A percentile compares a stretch with the other conserved stretches of the same genome.
phyloP scores from a whole-genome alignment of 2,113 vertebrate genomes.

The Lophochroa leadbeateri region DNA sequence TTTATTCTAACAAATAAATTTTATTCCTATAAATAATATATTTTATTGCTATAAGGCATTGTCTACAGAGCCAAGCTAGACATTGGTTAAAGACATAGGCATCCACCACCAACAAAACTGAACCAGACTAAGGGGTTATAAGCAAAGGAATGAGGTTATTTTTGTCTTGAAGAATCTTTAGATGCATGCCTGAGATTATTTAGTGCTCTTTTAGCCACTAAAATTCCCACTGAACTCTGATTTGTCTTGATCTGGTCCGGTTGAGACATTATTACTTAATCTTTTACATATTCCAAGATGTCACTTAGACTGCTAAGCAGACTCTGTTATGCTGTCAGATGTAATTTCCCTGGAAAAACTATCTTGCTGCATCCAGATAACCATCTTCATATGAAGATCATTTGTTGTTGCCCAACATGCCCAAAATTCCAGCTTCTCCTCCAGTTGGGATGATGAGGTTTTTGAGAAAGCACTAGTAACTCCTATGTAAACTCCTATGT shows the following conservation, averaged over 20 bases:
- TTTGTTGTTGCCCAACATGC: slow-evolving; percentile 17
- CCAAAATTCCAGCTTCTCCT: background rate
- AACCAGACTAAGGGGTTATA: background rate
- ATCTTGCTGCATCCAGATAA: slow-evolving; percentile 2
- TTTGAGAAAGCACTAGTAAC: background rate
- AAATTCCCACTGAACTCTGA: slow-evolving; percentile 19
- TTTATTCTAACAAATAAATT: background rate
- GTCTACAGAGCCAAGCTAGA: background rate
- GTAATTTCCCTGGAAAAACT: slow-evolving; percentile 7
- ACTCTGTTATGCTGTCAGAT: background rate
- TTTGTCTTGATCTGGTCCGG: slow-evolving; percentile 36
- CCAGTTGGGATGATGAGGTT: background rate
- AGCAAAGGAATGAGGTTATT: slow-evolving; percentile 3
- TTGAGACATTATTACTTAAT: slow-evolving; percentile 39
- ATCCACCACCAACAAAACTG: background rate
- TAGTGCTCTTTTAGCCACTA: background rate
- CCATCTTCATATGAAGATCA: background rate
- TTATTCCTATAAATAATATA: background rate
- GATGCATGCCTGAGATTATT: slow-evolving; percentile 44
- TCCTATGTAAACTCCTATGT: background rate
- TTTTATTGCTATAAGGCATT: background rate
- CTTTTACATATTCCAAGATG: slow-evolving; percentile 36
- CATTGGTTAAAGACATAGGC: slow-evolving; percentile 24
- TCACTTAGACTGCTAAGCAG: slow-evolving; percentile 26
- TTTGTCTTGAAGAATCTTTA: slow-evolving; percentile 30